These are phyloP conservation scores for Drosophila aldrichi DNA, from an alignment of 2,888 invertebrate species.

Conservation along the genomic window DNA sequence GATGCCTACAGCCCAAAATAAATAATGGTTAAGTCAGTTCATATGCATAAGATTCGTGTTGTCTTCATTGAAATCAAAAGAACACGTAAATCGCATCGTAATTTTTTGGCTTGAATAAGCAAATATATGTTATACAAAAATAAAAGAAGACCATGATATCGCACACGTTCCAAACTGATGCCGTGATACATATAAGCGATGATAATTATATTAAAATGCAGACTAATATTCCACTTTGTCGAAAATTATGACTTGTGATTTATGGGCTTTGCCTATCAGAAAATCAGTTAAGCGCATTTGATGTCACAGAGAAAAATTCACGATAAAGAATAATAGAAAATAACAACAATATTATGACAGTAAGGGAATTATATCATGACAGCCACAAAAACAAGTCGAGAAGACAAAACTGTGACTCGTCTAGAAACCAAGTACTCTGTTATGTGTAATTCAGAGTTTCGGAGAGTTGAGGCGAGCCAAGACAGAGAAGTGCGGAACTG, in stretches of 20 bases:
- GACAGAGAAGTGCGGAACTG: constrained; percentile 22
- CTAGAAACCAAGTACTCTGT: constrained; percentile 37
- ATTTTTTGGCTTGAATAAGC: constrained; percentile 11
- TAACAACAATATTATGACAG: constrained; percentile 48
- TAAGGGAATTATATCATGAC: constrained; percentile 42
- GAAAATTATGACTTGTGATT: constrained; percentile 36
- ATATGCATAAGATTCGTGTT: constrained; percentile 4
- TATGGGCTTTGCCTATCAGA: constrained; percentile 26
- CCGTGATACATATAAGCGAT: constrained; percentile 13
- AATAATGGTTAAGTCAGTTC: constrained; percentile 25
- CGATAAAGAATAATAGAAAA: constrained; percentile 26
- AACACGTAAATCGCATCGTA: constrained; percentile 44
- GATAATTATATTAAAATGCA: constrained; percentile 23
- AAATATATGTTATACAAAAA: constrained; percentile 1
- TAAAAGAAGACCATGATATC: constrained; percentile 24
- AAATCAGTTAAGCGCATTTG: constrained; percentile 61
- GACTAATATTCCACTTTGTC: constrained; percentile 18
- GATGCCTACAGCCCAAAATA: not conserved
- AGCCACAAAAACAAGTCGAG: constrained; percentile 28
- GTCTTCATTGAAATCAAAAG: constrained; percentile 30
- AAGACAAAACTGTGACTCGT: constrained; percentile 29
- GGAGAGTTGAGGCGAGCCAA: constrained; percentile 1
- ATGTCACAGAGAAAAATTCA: constrained; percentile 34
- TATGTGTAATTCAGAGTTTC: constrained; percentile 12
- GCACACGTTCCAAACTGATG: not conserved